Conservation (phyloP, 2,113 vertebrate genomes). For the Charina bottae region DNA sequence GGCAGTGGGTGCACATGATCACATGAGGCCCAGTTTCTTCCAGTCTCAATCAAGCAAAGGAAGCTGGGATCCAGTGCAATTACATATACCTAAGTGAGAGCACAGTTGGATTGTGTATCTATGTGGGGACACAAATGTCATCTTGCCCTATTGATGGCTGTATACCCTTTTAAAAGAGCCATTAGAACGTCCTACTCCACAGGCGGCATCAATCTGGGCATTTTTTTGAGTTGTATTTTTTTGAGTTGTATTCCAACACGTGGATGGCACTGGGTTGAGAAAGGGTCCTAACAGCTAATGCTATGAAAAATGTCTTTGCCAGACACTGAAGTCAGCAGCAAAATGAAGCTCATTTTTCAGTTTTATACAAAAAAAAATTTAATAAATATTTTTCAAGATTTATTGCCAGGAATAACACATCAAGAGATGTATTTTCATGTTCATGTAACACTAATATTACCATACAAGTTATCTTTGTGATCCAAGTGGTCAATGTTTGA, state of each 20-base stretch:
- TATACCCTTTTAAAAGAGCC: background rate
- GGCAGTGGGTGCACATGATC: background rate
- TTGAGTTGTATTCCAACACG: background rate
- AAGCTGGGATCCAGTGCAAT: background rate
- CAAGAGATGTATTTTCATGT: slow-evolving; percentile 87
- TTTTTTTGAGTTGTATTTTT: background rate
- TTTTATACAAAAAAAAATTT: slow-evolving; percentile 99
- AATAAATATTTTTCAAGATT: slow-evolving; percentile 99
- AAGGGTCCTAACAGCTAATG: background rate
- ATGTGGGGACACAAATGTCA: background rate
- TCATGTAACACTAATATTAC: slow-evolving; percentile 89
- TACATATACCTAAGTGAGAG: background rate
- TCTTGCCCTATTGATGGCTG: background rate
- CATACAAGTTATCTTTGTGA: slow-evolving; percentile 89
- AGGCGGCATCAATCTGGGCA: background rate
- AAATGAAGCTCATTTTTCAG: slow-evolving; percentile 72
- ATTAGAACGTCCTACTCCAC: background rate
- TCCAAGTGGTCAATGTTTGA: slow-evolving; percentile 82
- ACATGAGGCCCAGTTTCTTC: background rate
- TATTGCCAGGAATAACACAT: slow-evolving; percentile 96
- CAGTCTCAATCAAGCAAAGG: background rate
- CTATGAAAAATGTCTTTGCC: background rate
- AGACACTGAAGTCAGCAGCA: background rate
- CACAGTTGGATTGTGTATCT: background rate
- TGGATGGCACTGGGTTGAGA: background rate